Percentiles rank a stretch among this genome's conserved stretches.
Evolutionary conservation across 2,888 invertebrate genomes (phyloP).

Genomic region (Dromius quadrimaculatus): DNA sequence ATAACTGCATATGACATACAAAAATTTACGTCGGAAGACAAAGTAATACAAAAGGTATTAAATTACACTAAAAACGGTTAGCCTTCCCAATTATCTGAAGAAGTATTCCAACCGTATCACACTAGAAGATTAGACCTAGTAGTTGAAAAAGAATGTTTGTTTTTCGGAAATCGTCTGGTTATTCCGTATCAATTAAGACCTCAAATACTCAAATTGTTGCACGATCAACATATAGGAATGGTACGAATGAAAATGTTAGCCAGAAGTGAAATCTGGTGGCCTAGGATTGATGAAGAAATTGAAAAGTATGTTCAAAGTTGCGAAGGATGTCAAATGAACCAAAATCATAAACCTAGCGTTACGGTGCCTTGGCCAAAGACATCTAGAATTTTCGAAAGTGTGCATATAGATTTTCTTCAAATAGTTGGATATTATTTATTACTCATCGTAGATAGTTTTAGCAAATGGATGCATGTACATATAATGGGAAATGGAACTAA

Average conservation of each 20-base stretch:
- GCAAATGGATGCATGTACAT: constrained; percentile 46
- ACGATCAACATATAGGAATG: constrained; percentile 19
- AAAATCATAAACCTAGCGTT: not conserved
- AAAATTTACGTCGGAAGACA: constrained; percentile 21
- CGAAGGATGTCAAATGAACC: not conserved
- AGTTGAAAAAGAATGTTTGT: constrained; percentile 28
- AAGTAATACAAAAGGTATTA: constrained; percentile 8
- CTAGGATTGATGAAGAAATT: constrained; percentile 6
- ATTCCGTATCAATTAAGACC: constrained; percentile 33
- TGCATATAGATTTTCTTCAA: constrained; percentile 30
- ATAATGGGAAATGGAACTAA: constrained; percentile 11
- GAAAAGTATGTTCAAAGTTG: not conserved
- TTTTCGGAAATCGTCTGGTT: constrained; percentile 33
- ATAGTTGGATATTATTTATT: constrained; percentile 22
- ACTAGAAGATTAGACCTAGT: not conserved
- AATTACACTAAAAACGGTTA: constrained; percentile 41
- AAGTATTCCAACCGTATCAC: not conserved
- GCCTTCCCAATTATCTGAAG: not conserved
- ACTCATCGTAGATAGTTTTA: constrained; percentile 39
- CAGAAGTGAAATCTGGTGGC: constrained; percentile 25
- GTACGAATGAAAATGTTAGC: constrained; percentile 31
- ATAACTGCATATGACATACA: too few species aligned
- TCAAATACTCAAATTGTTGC: constrained; percentile 2
- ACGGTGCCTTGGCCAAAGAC: not conserved
- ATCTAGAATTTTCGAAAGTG: not conserved